Conservation (phyloP, 2,113 vertebrate genomes). For the Phylloscopus trochiloides region DNA sequence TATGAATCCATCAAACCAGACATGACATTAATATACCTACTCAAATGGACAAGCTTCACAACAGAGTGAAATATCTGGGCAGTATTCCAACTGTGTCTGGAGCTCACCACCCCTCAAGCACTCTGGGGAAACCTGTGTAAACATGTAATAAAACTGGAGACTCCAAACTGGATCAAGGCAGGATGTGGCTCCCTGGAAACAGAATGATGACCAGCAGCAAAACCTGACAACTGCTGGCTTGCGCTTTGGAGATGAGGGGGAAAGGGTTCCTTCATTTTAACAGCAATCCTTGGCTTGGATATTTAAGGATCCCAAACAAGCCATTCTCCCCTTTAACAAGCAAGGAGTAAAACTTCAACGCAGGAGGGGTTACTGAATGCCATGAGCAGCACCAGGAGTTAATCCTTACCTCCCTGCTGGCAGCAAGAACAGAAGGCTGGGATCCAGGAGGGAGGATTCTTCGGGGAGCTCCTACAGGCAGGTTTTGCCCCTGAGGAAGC, state of each 20-base stretch:
- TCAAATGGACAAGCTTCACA: slow-evolving; percentile 60
- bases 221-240: slow-evolving; percentile 20
- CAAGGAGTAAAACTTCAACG: background rate
- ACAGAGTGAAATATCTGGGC: slow-evolving; percentile 63
- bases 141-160: slow-evolving; percentile 62
- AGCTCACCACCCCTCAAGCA: slow-evolving; percentile 60
- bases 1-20: slow-evolving; percentile 55
- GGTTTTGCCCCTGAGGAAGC: slow-evolving; percentile 93
- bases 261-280: slow-evolving; percentile 8
- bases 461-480: slow-evolving; percentile 89
- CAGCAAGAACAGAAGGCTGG: slow-evolving; percentile 85
- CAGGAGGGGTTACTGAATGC: slow-evolving; percentile 1
- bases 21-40: slow-evolving; percentile 58
- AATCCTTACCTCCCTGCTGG: slow-evolving; percentile 87
- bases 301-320: slow-evolving; percentile 23
- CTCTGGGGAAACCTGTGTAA: slow-evolving; percentile 61
- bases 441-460: slow-evolving; percentile 90
- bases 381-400: background rate
- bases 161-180: slow-evolving; percentile 40
- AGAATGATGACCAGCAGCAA: slow-evolving; percentile 38
- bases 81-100: slow-evolving; percentile 56
- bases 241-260: background rate
- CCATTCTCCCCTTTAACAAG: background rate
- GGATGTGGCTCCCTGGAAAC: slow-evolving; percentile 45
- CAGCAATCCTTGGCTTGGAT: background rate